These are phyloP conservation scores for Brachirus orientalis DNA, from an alignment of 2,113 vertebrate species.

Conservation along the genomic window DNA sequence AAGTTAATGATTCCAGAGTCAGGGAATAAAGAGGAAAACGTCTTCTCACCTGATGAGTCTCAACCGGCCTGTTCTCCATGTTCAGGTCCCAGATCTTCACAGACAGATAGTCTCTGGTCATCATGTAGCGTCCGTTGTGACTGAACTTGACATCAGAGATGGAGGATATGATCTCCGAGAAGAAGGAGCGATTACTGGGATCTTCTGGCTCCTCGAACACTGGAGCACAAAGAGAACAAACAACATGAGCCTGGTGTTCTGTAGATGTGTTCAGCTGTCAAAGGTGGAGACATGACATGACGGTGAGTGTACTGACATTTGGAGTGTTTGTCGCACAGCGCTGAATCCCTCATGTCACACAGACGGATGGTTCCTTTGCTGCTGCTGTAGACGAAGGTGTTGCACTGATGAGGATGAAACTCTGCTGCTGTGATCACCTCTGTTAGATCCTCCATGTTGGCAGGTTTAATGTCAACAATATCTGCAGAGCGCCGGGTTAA, in stretches of 20 bases:
- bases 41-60: conserved; percentile 83
- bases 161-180: conserved; percentile 86
- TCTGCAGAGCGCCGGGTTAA: conserved; percentile 80
- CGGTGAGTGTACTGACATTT: conserved; percentile 78
- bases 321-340: conserved; percentile 94
- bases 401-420: conserved; percentile 97
- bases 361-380: conserved; percentile 98
- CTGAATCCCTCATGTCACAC: conserved; percentile 95
- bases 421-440: conserved; percentile 98
- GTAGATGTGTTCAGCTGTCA: background rate
- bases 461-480: conserved; percentile 98
- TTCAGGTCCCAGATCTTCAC: conserved; percentile 86
- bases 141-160: conserved; percentile 86
- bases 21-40: no score
- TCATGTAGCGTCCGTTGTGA: conserved; percentile 84
- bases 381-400: conserved; percentile 98
- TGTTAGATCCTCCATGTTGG: conserved; percentile 99
- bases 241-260: background rate
- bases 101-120: conserved; percentile 84
- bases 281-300: background rate
- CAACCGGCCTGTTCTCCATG: conserved; percentile 84
- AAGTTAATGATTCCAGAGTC: no score
- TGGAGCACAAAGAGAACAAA: conserved; percentile 24
- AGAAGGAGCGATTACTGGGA: conserved; percentile 85
- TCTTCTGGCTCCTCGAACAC: conserved; percentile 86